Conservation (phyloP, 2,113 vertebrate genomes). For the Dicentrarchus labrax region DNA sequence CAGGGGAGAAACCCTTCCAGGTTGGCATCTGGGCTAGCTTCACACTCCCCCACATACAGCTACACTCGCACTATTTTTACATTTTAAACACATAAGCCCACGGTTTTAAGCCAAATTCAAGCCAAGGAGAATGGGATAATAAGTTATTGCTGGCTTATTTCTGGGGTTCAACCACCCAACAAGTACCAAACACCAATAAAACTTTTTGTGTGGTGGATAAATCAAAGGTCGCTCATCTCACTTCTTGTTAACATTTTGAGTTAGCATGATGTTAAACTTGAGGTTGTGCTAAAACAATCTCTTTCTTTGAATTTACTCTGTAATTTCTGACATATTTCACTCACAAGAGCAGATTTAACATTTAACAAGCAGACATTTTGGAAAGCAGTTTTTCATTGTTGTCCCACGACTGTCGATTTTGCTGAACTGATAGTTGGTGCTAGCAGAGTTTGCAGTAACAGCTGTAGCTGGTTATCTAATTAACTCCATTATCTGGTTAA, state of each 20-base stretch:
- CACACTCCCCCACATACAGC: background rate
- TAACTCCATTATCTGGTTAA: background rate
- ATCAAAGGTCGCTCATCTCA: too few species aligned
- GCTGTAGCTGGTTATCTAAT: background rate
- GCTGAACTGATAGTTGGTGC: background rate
- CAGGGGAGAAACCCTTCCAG: conserved; percentile 99
- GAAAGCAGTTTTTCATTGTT: background rate
- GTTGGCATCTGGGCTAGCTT: conserved; percentile 74
- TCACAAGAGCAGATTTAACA: background rate
- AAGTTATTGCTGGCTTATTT: background rate
- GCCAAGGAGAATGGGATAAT: conserved; percentile 14
- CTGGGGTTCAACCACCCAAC: background rate
- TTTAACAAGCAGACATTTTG: too few species aligned
- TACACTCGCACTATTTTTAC: background rate
- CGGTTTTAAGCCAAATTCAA: conserved; percentile 14
- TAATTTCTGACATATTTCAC: background rate
- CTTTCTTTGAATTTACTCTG: background rate
- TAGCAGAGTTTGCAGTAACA: background rate
- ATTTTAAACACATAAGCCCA: conserved; percentile 23
- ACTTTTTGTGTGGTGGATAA: background rate
- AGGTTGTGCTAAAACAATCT: background rate
- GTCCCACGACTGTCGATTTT: background rate
- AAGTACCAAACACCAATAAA: background rate
- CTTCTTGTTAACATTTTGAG: background rate
- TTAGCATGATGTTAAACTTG: background rate